Evolutionary conservation across 2,888 invertebrate genomes (phyloP), one percentile per base, ranked within the genome.

Genomic region (Chrysotoxum bicinctum): DNA sequence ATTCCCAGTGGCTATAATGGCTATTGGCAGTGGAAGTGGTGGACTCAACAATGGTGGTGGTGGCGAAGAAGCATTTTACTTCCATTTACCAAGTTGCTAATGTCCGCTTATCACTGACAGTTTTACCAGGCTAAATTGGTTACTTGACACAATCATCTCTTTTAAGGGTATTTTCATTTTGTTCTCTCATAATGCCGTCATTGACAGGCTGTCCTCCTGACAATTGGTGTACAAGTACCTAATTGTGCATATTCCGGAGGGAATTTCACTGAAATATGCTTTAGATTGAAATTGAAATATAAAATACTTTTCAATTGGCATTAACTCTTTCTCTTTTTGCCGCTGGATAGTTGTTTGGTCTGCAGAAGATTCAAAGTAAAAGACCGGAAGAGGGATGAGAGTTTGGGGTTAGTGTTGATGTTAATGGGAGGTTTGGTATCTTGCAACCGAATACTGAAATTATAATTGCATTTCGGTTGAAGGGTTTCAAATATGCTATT

Each of bases 71-170:
- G 19, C 58, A 76, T 58, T 70, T 74, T 60, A 66, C 58, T 70
- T 76, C 76, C 75, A 58, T 81, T 81, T 66, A n/a, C 50, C 14
- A 16, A 60, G 30, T 58, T 58, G 74, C 21, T 66, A 76, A 72
- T 56, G 60, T 68, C 40, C 84, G 54, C 74, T 84, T 84, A 84
- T 84, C 84, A 79, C 79, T 84, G 84, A 79, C 84, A 79, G 70
- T 84, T 79, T 43, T 66, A 68, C 66, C 79, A 66, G 45, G 40
- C 84, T 75, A 79, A 84, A 84, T 84, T 79, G 79, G 84, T 79
- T 79, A 64, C 79, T 84, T 79, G 83, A 84, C 83, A 66, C 56
- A 84, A 79, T 84, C 78, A 75, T 84, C 83, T 74, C 62, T 64
- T 69, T 77, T 69, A 56, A 68, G 73, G 68, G 32, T 37, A 68